Evolutionary conservation across 2,888 invertebrate genomes (phyloP), one percentile per base, ranked within the genome.

Genomic region (Ferrisia virgata): DNA sequence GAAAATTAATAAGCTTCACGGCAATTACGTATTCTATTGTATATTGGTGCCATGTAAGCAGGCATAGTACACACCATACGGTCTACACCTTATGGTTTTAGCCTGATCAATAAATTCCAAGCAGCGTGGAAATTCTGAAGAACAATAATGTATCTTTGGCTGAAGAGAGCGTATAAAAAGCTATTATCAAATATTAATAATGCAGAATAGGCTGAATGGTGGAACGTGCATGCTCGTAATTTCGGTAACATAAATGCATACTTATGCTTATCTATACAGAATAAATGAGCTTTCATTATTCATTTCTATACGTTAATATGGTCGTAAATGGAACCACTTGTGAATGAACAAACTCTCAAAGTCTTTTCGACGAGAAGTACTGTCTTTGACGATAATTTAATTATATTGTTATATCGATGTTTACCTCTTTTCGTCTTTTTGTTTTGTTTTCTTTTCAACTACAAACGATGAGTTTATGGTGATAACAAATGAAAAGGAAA

Each of bases 101-200:
- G 25, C 28, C 31, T 64, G 64, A 64, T 64, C 64, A 28, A 76
- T 76, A 76, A 76, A 76, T 76, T 76, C 72, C 72, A 8, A 76
- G 18, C 72, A 36, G 36, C 36, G 18, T 36, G 36, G 72, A 25
- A 36, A 76, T 76, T 76, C 9, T 36, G 18, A 76, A 36, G 72
- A 76, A 76, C 72, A 76, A 76, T 76, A 76, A 76, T 36, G 72
- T 76, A 76, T 76, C 36, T 76, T 76, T 76, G 36, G 36, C 72
- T 76, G 64, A 76, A 76, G 72, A 76, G 36, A 76, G 72, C 72
- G 72, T 76, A 36, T 76, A 76, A 76, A 76, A 76, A 76, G 72
- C 72, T 76, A 76, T 76, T 76, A 76, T 76, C 72, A 76, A 76
- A 76, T 76, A 76, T 76, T 76, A 76, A 76, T 76, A 76, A 76